Evolutionary conservation across 1,140 invertebrate genomes (phyloP).

Genomic region (Papilio aristodemus): DNA sequence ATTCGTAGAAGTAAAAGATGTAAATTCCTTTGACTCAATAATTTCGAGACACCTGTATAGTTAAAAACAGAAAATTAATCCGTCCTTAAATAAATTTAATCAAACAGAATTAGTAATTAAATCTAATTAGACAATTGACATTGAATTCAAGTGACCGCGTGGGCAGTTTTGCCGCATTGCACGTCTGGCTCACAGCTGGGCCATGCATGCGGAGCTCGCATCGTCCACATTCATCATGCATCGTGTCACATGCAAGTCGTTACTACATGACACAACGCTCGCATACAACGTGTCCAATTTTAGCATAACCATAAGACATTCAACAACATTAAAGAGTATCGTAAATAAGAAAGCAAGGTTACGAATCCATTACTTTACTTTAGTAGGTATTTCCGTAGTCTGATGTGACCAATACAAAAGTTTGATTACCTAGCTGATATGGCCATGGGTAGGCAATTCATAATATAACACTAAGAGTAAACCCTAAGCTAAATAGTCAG

Average conservation of each 20-base stretch:
- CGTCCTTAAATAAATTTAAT: not conserved
- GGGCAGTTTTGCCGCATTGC: constrained; percentile 44
- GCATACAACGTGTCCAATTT: not conserved
- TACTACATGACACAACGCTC: constrained; percentile 17
- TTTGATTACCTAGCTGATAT: not conserved
- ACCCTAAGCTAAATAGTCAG: too few species aligned
- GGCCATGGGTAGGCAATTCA: not conserved
- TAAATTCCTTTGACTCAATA: too few species aligned
- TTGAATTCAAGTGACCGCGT: constrained; percentile 42
- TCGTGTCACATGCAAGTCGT: constrained; percentile 32
- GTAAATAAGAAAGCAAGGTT: not conserved
- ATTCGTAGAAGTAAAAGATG: too few species aligned
- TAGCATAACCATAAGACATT: not conserved
- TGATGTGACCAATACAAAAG: not conserved
- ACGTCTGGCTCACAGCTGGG: constrained; percentile 44
- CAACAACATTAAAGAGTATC: not conserved
- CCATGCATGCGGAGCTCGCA: constrained; percentile 26
- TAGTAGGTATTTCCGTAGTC: not conserved
- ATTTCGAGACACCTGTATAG: not conserved
- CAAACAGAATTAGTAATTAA: constrained; percentile 18
- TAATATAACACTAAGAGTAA: too few species aligned
- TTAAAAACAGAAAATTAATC: not conserved
- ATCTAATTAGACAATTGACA: constrained; percentile 43
- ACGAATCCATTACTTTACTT: not conserved
- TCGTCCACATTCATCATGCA: constrained; percentile 17